These are phyloP conservation scores for Megaceryle maxima DNA, from an alignment of 2,113 vertebrate species.

Conservation along the genomic window DNA sequence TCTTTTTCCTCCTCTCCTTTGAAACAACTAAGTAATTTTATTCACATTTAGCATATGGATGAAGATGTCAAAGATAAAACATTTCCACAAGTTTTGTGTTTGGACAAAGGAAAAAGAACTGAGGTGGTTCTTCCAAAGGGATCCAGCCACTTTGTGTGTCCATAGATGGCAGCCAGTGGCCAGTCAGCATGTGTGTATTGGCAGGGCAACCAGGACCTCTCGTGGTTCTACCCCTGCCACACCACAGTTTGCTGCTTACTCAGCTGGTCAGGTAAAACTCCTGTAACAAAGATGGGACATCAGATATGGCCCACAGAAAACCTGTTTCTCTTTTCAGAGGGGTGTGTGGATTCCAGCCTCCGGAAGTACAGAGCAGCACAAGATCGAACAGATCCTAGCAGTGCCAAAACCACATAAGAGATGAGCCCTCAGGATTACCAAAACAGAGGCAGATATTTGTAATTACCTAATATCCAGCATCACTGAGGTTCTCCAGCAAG, in stretches of 20 bases:
- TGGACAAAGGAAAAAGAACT: not conserved
- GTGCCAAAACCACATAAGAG: not conserved
- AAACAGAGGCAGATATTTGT: not conserved
- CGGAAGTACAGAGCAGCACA: rapidly evolving
- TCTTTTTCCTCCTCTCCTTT: not conserved
- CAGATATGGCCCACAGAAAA: not conserved
- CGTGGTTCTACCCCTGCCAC: not conserved
- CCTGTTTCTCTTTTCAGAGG: not conserved
- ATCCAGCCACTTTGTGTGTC: rapidly evolving
- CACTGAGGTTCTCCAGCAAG: not conserved
- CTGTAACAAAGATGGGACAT: not conserved
- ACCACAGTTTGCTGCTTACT: rapidly evolving
- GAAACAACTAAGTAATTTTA: not conserved
- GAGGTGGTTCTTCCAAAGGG: not conserved
- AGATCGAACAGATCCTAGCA: not conserved
- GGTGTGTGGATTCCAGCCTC: not conserved
- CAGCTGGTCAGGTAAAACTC: not conserved
- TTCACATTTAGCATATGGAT: not conserved
- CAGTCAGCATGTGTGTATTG: not conserved
- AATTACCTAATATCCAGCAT: not conserved
- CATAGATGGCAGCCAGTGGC: not conserved
- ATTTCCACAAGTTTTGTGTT: not conserved
- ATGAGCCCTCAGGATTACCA: not conserved
- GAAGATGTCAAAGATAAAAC: not conserved
- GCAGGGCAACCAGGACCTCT: not conserved